Conservation (phyloP, 2,797 vertebrate genomes). For the Sciurus carolinensis region DNA sequence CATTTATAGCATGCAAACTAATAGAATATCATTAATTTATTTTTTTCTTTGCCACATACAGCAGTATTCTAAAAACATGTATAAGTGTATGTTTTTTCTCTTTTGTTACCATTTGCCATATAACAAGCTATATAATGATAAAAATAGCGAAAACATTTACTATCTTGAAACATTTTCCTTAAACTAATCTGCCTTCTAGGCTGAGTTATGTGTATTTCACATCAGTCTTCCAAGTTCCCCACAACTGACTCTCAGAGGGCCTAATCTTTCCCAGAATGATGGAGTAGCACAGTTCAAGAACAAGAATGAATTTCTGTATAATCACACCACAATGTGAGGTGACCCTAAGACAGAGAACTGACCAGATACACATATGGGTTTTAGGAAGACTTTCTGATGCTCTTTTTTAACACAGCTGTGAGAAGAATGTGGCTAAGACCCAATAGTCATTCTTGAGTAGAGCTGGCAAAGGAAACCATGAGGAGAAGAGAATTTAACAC, state of each 20-base stretch:
- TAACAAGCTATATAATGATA: constrained; percentile 51
- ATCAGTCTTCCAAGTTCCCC: constrained; percentile 83
- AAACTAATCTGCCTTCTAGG: constrained; percentile 82
- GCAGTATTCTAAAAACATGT: neutral
- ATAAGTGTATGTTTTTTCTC: constrained; percentile 59
- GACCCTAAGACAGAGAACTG: constrained; percentile 90
- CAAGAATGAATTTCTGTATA: constrained; percentile 90
- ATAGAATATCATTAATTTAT: constrained; percentile 41
- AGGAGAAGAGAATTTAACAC: constrained; percentile 94
- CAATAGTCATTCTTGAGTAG: constrained; percentile 90
- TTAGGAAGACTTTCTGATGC: constrained; percentile 91
- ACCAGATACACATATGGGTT: constrained; percentile 91
- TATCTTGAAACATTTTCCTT: constrained; percentile 71
- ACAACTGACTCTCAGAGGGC: constrained; percentile 80
- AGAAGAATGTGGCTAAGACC: constrained; percentile 93
- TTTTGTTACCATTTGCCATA: constrained; percentile 52
- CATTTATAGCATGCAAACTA: constrained; percentile 56
- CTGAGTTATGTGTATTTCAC: constrained; percentile 81
- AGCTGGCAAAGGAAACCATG: constrained; percentile 92
- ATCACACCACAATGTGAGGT: constrained; percentile 93
- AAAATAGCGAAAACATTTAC: constrained; percentile 61
- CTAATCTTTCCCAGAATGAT: constrained; percentile 88
- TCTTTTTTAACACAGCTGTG: constrained; percentile 93
- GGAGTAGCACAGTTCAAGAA: constrained; percentile 88
- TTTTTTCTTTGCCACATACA: constrained; percentile 63